phyloP scores from a whole-genome alignment of 2,797 vertebrate genomes.

The Meda fulgida region DNA sequence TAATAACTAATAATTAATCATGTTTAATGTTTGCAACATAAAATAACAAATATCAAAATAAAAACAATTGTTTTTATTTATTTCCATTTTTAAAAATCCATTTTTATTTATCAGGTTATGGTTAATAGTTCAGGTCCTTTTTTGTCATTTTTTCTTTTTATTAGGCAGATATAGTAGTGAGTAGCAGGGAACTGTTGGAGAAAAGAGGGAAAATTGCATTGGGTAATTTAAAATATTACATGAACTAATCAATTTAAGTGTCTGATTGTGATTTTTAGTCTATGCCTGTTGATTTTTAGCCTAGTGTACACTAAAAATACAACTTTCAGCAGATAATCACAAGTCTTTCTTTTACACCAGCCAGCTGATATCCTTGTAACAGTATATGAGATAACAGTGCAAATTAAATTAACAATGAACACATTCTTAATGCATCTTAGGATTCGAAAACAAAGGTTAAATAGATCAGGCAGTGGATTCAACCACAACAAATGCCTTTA shows the following conservation, averaged over 20 bases:
- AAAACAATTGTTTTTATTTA: neutral
- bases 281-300: neutral
- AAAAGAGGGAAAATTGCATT: neutral
- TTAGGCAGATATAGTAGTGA: neutral
- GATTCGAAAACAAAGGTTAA: constrained; percentile 30
- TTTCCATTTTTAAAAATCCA: neutral
- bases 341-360: neutral
- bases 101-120: neutral
- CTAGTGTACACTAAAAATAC: neutral
- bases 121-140: neutral
- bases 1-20: neutral
- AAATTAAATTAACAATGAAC: constrained; percentile 24
- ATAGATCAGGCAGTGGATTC: neutral
- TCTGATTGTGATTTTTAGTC: neutral
- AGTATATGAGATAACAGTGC: constrained; percentile 10
- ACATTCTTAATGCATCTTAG: constrained; percentile 18
- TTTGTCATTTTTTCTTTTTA: neutral
- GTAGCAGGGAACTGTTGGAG: neutral
- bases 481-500: neutral
- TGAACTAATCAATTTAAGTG: neutral
- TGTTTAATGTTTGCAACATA: neutral
- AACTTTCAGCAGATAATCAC: neutral
- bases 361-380: constrained; percentile 16
- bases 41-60: neutral
- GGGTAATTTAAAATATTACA: neutral